phyloP scores from a whole-genome alignment of 2,888 invertebrate genomes.

The Cheilosia soror region DNA sequence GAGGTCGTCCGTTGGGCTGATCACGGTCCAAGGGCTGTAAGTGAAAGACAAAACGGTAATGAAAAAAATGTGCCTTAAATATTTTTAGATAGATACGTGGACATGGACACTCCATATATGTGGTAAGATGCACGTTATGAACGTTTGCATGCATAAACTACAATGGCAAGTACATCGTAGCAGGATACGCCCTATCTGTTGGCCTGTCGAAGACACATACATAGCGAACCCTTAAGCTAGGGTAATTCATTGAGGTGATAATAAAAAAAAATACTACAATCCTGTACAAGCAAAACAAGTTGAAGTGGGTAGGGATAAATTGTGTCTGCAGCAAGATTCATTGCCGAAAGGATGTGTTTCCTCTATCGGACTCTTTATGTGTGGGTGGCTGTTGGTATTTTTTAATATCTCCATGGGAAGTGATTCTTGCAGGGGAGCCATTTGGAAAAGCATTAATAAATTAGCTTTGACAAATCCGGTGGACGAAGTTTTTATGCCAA shows the following conservation, averaged over 20 bases:
- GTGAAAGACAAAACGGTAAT: constrained; percentile 62
- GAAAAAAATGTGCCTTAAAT: constrained; percentile 52
- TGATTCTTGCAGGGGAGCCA: neutral
- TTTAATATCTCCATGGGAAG: neutral
- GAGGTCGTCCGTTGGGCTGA: constrained; percentile 97
- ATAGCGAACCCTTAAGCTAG: constrained; percentile 29
- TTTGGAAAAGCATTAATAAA: constrained; percentile 23
- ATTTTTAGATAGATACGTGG: neutral
- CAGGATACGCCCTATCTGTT: constrained; percentile 52
- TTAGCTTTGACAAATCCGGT: constrained; percentile 9
- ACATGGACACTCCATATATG: neutral
- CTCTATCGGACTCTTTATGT: constrained; percentile 22
- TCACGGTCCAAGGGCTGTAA: constrained; percentile 96
- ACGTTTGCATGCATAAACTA: constrained; percentile 54
- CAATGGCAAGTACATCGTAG: constrained; percentile 39
- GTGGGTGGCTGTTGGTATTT: neutral
- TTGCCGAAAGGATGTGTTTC: constrained; percentile 51
- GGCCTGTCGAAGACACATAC: constrained; percentile 55
- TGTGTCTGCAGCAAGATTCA: constrained; percentile 44
- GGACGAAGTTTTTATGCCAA: constrained; percentile 31
- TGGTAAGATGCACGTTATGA: constrained; percentile 38
- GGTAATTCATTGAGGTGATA: constrained; percentile 56
- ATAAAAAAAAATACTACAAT: constrained; percentile 42
- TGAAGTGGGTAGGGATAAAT: constrained; percentile 1
- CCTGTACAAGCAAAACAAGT: constrained; percentile 20